Conservation (phyloP, 2,113 vertebrate species). For the Phocoena sinus region DNA sequence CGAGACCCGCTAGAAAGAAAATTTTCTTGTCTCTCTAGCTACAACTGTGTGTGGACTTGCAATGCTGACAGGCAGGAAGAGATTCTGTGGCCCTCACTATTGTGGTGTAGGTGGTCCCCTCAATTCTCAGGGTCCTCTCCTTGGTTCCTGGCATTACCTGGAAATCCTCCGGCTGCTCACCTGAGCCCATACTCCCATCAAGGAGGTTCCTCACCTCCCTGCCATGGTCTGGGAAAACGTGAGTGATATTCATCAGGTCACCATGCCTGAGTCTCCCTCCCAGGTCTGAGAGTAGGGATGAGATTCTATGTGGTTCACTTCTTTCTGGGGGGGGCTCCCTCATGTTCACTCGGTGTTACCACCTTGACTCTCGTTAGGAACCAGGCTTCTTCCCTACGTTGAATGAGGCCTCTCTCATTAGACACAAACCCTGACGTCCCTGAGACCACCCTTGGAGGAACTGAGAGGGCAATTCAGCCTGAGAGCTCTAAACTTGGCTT, state of each 20-base stretch:
- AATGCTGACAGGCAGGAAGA: background rate
- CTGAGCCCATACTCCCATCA: background rate
- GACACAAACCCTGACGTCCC: background rate
- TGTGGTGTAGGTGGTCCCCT: no score
- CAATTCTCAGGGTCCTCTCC: background rate
- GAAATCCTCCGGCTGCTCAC: background rate
- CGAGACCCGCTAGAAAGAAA: background rate
- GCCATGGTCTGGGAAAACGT: background rate
- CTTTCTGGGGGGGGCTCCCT: background rate
- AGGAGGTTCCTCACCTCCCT: background rate
- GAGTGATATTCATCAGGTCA: background rate
- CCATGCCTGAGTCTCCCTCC: background rate
- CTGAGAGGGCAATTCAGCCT: background rate
- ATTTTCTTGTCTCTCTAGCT: background rate
- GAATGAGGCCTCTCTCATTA: background rate
- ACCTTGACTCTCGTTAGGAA: background rate
- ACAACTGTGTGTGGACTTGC: background rate
- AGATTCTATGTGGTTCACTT: background rate
- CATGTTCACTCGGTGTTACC: background rate
- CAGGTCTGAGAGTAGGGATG: background rate
- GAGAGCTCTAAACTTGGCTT: background rate
- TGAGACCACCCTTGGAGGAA: background rate
- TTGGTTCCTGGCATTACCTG: background rate
- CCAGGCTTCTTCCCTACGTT: background rate
- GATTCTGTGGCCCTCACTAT: background rate